phyloP scores from a whole-genome alignment of 2,888 invertebrate genomes.

The Acleris literana region DNA sequence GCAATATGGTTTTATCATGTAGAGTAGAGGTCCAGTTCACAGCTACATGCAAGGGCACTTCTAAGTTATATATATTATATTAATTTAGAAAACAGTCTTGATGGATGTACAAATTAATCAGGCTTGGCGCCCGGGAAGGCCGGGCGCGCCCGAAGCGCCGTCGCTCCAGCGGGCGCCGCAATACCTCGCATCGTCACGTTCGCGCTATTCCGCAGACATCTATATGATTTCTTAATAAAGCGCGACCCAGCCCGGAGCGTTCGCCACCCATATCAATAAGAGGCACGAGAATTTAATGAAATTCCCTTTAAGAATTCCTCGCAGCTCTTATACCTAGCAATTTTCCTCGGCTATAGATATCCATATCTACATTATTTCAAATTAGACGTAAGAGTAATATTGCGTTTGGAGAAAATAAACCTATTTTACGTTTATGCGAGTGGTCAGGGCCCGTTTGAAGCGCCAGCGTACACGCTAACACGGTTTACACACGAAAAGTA shows the following conservation, averaged over 20 bases:
- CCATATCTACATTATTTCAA: conserved; percentile 54
- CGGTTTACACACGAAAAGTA: conserved; percentile 12
- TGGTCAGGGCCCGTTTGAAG: conserved; percentile 14
- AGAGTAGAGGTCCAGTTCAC: too few relatives aligned
- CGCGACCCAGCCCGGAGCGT: conserved; percentile 67
- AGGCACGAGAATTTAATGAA: conserved; percentile 55
- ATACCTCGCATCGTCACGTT: conserved; percentile 77
- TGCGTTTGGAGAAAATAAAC: conserved; percentile 28
- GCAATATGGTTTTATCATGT: too few relatives aligned
- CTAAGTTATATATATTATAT: too few relatives aligned
- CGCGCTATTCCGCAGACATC: conserved; percentile 69
- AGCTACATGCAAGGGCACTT: too few relatives aligned
- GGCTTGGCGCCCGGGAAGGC: neutral
- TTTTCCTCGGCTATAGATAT: conserved; percentile 52
- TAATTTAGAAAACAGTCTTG: too few relatives aligned
- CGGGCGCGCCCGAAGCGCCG: neutral
- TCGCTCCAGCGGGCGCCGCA: conserved; percentile 42
- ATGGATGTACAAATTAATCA: conserved; percentile 6
- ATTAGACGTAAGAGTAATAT: conserved; percentile 43
- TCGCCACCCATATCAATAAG: conserved; percentile 80
- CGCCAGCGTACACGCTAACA: conserved; percentile 27
- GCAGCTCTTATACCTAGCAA: conserved; percentile 58
- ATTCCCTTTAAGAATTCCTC: conserved; percentile 65
- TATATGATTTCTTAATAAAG: conserved; percentile 81
- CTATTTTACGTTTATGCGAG: conserved; percentile 33